Evolutionary conservation across 2,888 invertebrate genomes (phyloP).

Genomic region (Parnassius mnemosyne): DNA sequence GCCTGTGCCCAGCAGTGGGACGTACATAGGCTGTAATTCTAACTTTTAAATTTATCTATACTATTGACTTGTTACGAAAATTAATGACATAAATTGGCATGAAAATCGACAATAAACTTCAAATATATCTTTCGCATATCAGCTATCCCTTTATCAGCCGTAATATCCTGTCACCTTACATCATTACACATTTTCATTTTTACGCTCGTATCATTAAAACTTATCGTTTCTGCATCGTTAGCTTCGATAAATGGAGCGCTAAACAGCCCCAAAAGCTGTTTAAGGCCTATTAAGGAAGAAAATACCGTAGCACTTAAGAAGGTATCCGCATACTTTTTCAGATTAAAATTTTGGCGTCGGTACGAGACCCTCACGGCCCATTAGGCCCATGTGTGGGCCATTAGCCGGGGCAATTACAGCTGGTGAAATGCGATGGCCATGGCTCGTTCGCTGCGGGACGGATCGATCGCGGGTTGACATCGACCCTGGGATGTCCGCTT

Average conservation of each 20-base stretch:
- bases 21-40: no score
- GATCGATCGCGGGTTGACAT: background rate
- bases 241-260: conserved; percentile 1
- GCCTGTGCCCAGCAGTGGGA: no score
- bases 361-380: background rate
- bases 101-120: no score
- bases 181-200: background rate
- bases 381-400: conserved; percentile 4
- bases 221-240: conserved; percentile 4
- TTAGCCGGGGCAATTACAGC: conserved; percentile 5
- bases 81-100: no score
- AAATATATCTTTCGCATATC: background rate
- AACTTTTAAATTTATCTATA: no score
- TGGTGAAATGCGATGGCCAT: conserved; percentile 4
- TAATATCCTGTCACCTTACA: background rate
- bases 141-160: background rate
- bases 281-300: conserved; percentile 1
- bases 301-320: conserved; percentile 1
- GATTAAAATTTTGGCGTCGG: conserved; percentile 7
- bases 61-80: no score
- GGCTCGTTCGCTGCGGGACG: background rate
- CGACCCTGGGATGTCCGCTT: no score
- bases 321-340: background rate
- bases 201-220: conserved; percentile 9
- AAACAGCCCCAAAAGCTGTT: conserved; percentile 4